Evolutionary conservation across 2,888 invertebrate species (phyloP), one percentile per base, ranked within the genome.

Genomic region (Pharmacophagus antenor): DNA sequence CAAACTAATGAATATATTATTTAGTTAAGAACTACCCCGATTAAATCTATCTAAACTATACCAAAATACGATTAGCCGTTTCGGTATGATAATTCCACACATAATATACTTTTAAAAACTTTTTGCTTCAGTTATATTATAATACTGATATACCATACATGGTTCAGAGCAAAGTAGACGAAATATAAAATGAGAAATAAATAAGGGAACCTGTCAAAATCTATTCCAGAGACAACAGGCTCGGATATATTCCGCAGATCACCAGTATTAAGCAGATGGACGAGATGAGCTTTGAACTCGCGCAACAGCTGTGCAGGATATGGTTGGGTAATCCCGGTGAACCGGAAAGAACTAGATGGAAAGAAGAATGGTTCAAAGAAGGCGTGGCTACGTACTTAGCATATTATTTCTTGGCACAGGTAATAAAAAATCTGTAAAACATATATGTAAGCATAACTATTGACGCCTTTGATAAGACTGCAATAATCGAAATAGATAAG

Each of bases 311-410:
- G 25, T 70, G 79, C 63, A 77, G 88, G 52, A 80, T 89, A 25
- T 90, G 90, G 90, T 70, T 90, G 1, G 87, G 89, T 0, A 90
- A 87, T 68, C 88, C 89, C 44, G 88, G 88, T 0, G 89, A 89
- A 56, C 21, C 64, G 0, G 68, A 73, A 22, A 72, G 80, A 21
- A 88, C 88, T 0, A 74, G 79, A 15, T 90, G 90, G 90, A 79
- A 74, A 42, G 86, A 89, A 49, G 86, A 88, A 58, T 90, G 89
- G 89, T 88, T 90, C 56, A 90, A 87, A 57, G 89, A 90, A 66
- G 90, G 90, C 20, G 77, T 89, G 61, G 87, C 90, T 18, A 88
- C 85, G 0, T 88, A 89, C 52, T 67, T 88, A 21, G 85, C 88
- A 0, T 84, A 85, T 66, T 86, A 85, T 65, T 80, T 85, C 21